Percentiles rank a stretch among this genome's conserved stretches.
These are phyloP conservation scores for Phylloscopus whistleri DNA, from an alignment of 2,113 vertebrate species.

Conservation along the genomic window DNA sequence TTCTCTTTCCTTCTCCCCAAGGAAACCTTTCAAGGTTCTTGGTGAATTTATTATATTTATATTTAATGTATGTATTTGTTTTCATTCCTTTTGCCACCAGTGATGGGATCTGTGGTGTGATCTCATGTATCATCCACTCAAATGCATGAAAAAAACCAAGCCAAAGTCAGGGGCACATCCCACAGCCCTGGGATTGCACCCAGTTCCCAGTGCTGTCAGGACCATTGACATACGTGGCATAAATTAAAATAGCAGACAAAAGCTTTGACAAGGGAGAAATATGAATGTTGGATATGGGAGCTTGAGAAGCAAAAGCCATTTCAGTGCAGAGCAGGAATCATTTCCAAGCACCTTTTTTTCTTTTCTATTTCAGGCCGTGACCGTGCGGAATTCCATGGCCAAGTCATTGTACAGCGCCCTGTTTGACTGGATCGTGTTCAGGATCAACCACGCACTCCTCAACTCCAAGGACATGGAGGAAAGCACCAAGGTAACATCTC, in stretches of 20 bases:
- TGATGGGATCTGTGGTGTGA: not conserved
- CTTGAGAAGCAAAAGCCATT: not conserved
- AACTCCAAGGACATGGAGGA: constrained; percentile 91
- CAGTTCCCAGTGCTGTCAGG: fast-evolving
- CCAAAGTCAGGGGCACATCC: not conserved
- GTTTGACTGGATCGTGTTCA: constrained; percentile 99
- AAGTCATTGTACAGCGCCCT: constrained; percentile 95
- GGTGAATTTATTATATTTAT: not conserved
- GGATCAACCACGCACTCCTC: constrained; percentile 97
- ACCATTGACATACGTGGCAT: fast-evolving
- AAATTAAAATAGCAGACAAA: not conserved
- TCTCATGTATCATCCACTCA: fast-evolving
- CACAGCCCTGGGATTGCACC: not conserved
- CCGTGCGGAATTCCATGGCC: constrained; percentile 95
- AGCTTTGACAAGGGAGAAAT: not conserved
- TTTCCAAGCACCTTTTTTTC: not conserved
- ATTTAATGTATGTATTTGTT: not conserved
- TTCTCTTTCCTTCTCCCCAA: not conserved
- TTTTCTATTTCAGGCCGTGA: constrained; percentile 81
- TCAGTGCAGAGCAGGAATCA: not conserved
- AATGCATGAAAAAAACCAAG: not conserved
- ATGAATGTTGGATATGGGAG: fast-evolving
- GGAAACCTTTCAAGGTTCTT: not conserved
- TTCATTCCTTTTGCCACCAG: fast-evolving
- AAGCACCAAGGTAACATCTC: constrained; percentile 80